A percentile compares a stretch with the other conserved stretches of the same genome.
Conservation (phyloP, 2,113 vertebrate genomes). For the Vireo altiloquus region DNA sequence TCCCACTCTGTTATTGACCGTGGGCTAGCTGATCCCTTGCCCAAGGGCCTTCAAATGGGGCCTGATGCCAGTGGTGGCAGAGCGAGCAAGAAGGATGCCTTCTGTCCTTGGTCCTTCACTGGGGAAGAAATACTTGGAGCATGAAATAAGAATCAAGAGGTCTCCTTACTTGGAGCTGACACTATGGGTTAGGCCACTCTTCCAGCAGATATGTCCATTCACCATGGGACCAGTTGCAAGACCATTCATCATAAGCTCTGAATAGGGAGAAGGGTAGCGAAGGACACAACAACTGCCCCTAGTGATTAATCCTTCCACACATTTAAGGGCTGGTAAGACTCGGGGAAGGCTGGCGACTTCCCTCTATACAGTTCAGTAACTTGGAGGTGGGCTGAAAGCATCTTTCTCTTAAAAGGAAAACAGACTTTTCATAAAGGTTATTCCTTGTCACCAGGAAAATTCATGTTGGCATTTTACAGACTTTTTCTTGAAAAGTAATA, state of each 20-base stretch:
- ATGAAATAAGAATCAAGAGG: not conserved
- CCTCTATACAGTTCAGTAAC: not conserved
- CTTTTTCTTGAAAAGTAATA: not conserved
- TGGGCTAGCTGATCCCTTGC: not conserved
- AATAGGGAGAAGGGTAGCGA: not conserved
- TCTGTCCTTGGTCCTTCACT: not conserved
- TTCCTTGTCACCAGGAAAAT: not conserved
- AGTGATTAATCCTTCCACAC: not conserved
- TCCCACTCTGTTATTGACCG: not conserved
- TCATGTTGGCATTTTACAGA: not conserved
- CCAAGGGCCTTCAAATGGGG: not conserved
- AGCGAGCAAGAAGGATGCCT: not conserved
- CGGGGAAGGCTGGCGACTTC: accelerated
- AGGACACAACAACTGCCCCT: not conserved
- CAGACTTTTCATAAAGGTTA: not conserved
- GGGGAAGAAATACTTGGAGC: not conserved
- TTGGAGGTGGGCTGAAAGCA: not conserved
- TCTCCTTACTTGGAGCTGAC: not conserved
- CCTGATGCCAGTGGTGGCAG: not conserved
- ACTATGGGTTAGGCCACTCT: not conserved
- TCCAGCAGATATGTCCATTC: not conserved
- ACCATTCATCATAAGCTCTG: not conserved
- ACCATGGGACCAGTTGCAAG: not conserved
- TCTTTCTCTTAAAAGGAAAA: not conserved
- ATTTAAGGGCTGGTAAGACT: not conserved